These are phyloP conservation scores for Noctuana brunneofusca DNA, from an alignment of 2,888 invertebrate genomes.

Conservation along the genomic window DNA sequence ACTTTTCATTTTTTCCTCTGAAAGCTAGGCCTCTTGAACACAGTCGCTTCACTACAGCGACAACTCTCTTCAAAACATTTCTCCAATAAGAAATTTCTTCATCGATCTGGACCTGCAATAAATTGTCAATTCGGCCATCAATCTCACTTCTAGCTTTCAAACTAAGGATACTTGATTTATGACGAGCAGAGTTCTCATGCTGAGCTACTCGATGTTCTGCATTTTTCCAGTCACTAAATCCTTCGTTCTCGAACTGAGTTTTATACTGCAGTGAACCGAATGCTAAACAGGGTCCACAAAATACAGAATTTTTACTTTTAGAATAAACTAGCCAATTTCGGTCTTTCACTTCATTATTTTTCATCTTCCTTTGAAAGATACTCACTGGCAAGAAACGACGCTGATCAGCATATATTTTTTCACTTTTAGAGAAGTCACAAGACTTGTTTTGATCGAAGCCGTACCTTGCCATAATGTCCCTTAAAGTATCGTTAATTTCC, in stretches of 20 bases:
- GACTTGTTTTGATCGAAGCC: no score
- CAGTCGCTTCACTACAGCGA: not conserved
- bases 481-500: no score
- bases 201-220: conserved; percentile 25
- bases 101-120: no score
- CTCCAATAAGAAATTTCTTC: conserved; percentile 1
- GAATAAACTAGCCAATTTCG: conserved; percentile 1
- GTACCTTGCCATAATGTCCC: no score
- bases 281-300: not conserved
- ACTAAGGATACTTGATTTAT: not conserved
- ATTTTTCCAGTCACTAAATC: conserved; percentile 44
- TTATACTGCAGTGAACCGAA: not conserved
- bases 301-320: not conserved
- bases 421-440: no score
- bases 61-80: not conserved
- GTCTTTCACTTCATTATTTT: not conserved
- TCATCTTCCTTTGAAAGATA: not conserved
- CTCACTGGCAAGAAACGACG: no score
- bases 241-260: conserved; percentile 40
- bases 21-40: not conserved
- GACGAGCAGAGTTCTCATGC: not conserved
- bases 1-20: not conserved
- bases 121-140: no score
- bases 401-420: no score
- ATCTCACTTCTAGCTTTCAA: not conserved